phyloP scores from a whole-genome alignment of 1,140 invertebrate genomes.

The Drosophila nebulosa region DNA sequence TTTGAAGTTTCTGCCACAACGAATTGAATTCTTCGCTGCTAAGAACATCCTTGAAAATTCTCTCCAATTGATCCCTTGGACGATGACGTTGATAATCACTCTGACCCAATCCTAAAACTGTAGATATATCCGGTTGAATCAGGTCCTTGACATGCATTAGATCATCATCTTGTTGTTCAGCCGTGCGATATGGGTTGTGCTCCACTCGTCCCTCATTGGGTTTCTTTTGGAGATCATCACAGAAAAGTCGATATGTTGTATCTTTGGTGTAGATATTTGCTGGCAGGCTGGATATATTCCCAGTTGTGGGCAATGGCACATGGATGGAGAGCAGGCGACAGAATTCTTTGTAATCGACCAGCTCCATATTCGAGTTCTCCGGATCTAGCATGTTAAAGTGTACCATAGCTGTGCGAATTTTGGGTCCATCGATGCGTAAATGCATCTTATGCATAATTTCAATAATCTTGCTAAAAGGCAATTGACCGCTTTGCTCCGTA shows the following conservation, averaged over 20 bases:
- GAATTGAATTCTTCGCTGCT: slow-evolving; percentile 27
- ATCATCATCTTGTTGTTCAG: slow-evolving; percentile 6
- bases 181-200: background rate
- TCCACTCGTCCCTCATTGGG: background rate
- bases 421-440: slow-evolving; percentile 35
- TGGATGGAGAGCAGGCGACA: slow-evolving; percentile 45
- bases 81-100: slow-evolving; percentile 51
- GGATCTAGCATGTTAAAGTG: slow-evolving; percentile 55
- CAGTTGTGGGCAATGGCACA: slow-evolving; percentile 45
- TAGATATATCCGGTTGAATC: slow-evolving; percentile 34
- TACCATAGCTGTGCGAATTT: slow-evolving; percentile 30
- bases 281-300: slow-evolving; percentile 24
- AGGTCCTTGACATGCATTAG: slow-evolving; percentile 37
- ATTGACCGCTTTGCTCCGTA: slow-evolving; percentile 24
- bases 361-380: slow-evolving; percentile 37
- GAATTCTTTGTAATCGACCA: slow-evolving; percentile 48
- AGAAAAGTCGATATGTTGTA: slow-evolving; percentile 60
- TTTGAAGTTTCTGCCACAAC: slow-evolving; percentile 45
- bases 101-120: slow-evolving; percentile 23
- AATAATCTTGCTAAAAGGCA: slow-evolving; percentile 34
- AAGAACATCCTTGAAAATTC: slow-evolving; percentile 46
- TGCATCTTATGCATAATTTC: slow-evolving; percentile 35
- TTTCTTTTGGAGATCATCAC: slow-evolving; percentile 42
- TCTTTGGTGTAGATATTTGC: slow-evolving; percentile 30
- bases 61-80: slow-evolving; percentile 32